A percentile compares a stretch with the other conserved stretches of the same genome.
phyloP scores from a whole-genome alignment of 1,140 invertebrate genomes.

The Agrypnia vestita region DNA sequence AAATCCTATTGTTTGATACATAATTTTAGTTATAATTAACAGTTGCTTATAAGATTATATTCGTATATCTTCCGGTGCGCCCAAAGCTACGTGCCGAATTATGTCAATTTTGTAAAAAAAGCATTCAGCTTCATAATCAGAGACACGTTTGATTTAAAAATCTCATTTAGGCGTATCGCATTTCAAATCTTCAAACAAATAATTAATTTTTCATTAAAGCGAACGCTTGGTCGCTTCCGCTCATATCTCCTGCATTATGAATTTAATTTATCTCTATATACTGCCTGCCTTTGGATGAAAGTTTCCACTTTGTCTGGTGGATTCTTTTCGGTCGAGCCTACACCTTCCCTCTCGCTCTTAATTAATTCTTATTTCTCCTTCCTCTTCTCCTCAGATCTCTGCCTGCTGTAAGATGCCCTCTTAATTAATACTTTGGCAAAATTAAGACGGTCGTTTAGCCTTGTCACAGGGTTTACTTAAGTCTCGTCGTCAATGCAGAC shows the following conservation, averaged over 20 bases:
- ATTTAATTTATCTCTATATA: not conserved
- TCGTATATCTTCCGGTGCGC: no score
- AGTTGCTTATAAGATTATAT: no score
- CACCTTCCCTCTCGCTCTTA: not conserved
- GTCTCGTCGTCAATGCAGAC: not conserved
- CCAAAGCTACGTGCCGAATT: no score
- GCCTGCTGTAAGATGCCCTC: conserved; percentile 59
- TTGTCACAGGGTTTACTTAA: conserved; percentile 50
- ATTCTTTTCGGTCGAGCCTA: not conserved
- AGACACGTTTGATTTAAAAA: no score
- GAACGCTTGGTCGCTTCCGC: not conserved
- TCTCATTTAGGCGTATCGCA: no score
- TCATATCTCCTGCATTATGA: conserved; percentile 17
- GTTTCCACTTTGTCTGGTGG: conserved; percentile 2
- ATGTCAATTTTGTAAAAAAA: not conserved
- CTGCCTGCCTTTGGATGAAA: not conserved
- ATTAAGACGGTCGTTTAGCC: conserved; percentile 72
- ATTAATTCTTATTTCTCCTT: conserved; percentile 27
- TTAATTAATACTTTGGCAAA: conserved; percentile 76
- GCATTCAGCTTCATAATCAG: no score
- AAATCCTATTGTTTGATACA: no score
- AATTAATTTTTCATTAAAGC: conserved; percentile 22
- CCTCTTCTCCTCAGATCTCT: not conserved
- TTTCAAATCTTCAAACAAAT: conserved; percentile 2
- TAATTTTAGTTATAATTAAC: no score